Conservation (phyloP, 2,113 vertebrate genomes). For the Rissa tridactyla region DNA sequence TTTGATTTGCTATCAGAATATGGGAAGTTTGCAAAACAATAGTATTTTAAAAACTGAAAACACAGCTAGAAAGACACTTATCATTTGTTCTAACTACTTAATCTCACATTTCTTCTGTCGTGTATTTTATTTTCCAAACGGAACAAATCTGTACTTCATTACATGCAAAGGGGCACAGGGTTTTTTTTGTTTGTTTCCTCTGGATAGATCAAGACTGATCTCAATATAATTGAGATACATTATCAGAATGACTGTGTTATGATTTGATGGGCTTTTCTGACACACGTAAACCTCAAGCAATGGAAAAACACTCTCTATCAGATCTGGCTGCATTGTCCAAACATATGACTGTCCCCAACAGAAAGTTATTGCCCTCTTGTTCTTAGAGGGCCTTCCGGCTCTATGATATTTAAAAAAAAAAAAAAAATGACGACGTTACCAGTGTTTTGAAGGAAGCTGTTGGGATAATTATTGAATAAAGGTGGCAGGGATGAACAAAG, state of each 20-base stretch:
- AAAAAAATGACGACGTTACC: not conserved
- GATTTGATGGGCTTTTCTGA: not conserved
- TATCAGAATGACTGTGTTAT: not conserved
- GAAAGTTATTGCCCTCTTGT: not conserved
- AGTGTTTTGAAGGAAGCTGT: not conserved
- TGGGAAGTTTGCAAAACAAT: constrained; percentile 11
- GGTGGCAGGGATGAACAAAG: not conserved
- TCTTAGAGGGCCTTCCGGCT: not conserved
- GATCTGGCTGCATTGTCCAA: not conserved
- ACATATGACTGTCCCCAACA: not conserved
- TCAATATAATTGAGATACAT: not conserved
- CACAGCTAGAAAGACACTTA: not conserved
- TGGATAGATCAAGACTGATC: not conserved
- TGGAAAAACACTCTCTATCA: not conserved
- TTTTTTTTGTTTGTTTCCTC: not conserved
- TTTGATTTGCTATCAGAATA: constrained; percentile 75
- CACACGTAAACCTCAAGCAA: not conserved
- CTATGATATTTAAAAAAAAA: not conserved
- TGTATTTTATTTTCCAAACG: not conserved
- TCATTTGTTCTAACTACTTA: not conserved
- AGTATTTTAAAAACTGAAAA: not conserved
- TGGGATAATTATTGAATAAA: not conserved
- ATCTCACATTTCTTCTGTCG: not conserved
- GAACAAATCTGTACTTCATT: not conserved
- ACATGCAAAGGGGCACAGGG: not conserved